Conservation (phyloP, 2,113 vertebrate genomes). For the Uropsilus gracilis region DNA sequence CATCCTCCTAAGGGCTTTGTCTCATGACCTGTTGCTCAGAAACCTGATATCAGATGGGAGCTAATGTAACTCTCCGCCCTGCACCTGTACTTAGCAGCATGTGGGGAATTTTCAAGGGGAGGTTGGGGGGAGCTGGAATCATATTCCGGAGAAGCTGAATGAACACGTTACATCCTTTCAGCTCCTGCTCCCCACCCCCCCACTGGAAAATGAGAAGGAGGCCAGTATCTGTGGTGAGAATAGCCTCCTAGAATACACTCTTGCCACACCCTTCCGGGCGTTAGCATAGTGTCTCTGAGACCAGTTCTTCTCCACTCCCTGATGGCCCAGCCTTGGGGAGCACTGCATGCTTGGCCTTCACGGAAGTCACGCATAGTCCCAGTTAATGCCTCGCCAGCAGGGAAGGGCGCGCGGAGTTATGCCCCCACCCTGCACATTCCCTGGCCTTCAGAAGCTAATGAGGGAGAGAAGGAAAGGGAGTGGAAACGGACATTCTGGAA, state of each 20-base stretch:
- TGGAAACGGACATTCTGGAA: constrained; percentile 19
- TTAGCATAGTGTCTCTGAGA: neutral
- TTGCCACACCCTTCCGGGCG: neutral
- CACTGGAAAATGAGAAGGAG: neutral
- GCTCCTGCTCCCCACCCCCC: neutral
- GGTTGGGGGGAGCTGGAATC: neutral
- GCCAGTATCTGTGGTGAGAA: neutral
- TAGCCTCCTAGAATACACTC: neutral
- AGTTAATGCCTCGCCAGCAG: neutral
- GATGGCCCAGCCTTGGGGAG: neutral
- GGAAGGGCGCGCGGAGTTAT: neutral
- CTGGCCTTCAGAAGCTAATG: constrained; percentile 26
- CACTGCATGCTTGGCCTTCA: neutral
- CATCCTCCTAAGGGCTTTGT: neutral
- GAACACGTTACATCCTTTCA: neutral
- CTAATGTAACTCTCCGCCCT: neutral
- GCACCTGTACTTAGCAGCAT: neutral
- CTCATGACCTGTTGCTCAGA: neutral
- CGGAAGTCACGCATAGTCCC: neutral
- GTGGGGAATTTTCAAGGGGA: neutral
- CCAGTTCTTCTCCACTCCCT: neutral
- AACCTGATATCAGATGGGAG: neutral
- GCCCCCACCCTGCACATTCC: neutral
- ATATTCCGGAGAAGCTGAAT: neutral
- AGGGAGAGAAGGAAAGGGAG: neutral